A percentile compares a stretch with the other conserved stretches of the same genome.
These are phyloP conservation scores for Cryptops parisi DNA, from an alignment of 2,888 invertebrate genomes.

Conservation along the genomic window DNA sequence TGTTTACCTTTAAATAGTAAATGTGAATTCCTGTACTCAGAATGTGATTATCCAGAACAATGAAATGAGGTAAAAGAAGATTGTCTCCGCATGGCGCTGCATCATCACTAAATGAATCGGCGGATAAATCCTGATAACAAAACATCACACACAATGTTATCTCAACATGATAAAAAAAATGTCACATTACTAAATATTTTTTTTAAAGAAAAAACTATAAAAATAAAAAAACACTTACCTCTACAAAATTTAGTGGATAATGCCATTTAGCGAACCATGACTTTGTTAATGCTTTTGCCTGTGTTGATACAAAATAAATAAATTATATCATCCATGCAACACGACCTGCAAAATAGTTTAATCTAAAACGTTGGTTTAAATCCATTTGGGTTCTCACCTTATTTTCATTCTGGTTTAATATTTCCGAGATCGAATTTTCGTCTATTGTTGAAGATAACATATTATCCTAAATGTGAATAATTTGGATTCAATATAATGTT, in stretches of 20 bases:
- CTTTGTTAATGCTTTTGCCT: slow-evolving; percentile 21
- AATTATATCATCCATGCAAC: slow-evolving; percentile 2
- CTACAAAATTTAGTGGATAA: slow-evolving; percentile 8
- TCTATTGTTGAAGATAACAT: slow-evolving; percentile 5
- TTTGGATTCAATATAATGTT: too few relatives aligned
- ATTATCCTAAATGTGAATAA: too few relatives aligned
- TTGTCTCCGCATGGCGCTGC: slow-evolving; percentile 27
- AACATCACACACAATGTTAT: too few relatives aligned
- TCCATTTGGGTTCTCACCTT: slow-evolving; percentile 2
- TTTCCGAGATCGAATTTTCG: slow-evolving; percentile 7
- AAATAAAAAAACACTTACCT: slow-evolving; percentile 3
- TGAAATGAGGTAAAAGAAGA: slow-evolving; percentile 27
- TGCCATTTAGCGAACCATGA: slow-evolving; percentile 19
- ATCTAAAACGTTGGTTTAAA: too few relatives aligned
- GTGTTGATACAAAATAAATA: slow-evolving; percentile 16
- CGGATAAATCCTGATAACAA: slow-evolving; percentile 25
- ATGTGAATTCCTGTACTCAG: slow-evolving; percentile 14
- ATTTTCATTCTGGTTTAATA: slow-evolving; percentile 13
- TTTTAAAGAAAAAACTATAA: too few relatives aligned
- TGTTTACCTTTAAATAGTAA: slow-evolving; percentile 16
- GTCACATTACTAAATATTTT: too few relatives aligned
- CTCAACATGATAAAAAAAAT: too few relatives aligned
- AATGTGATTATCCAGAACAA: slow-evolving; percentile 17
- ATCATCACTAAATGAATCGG: slow-evolving; percentile 25
- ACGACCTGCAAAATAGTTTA: too few relatives aligned